Evolutionary conservation across 2,797 vertebrate genomes (phyloP), one percentile per base, ranked within the genome.

Genomic region (Melanotaenia boesemani): DNA sequence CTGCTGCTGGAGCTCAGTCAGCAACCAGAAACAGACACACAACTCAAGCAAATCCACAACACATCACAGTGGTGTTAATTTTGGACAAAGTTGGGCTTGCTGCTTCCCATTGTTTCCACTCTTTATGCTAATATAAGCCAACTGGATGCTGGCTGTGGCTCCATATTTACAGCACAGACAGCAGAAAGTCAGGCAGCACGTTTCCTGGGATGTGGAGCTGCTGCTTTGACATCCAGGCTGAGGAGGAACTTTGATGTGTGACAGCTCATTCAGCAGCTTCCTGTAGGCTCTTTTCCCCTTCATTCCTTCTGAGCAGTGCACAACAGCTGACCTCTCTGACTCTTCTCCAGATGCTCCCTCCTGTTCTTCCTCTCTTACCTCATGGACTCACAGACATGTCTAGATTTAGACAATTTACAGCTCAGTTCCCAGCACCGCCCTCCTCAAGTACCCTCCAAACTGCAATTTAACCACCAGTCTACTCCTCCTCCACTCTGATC

Each of bases 401-500:
- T 50, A n/a, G 20, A 50, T 50, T 50, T n/a, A 50, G 46, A n/a
- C 46, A 10, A n/a, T 50, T 50, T n/a, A 50, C n/a, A 50, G 48
- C 48, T n/a, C 18, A n/a, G 48, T 50, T 50, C 48, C 48, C 48
- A 50, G 48, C 48, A n/a, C 48, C 48, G 18, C 13, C 50, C 34
- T 67, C 16, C 36, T 20, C 62, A 32, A 26, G 63, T 52, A 22
- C 13, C 50, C 34, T 67, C 16, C 36, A 57, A 24, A 67, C 12
- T 15, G 16, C 65, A 57, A 37, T 6, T 39, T 41, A 37, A 56
- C 16, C 63, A 8, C 63, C 2, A 2, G 6, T 26, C 16, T 4
- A 36, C 24, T 64, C 44, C 46, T 64, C 44, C 44, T 24, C 44
- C 2, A 20, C 26, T 34, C n/a, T 18, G 37, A 62, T 6, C 39